Base-by-base conservation (phyloP, 1,140 invertebrate genomes). In the Araneus ventricosus region DNA sequence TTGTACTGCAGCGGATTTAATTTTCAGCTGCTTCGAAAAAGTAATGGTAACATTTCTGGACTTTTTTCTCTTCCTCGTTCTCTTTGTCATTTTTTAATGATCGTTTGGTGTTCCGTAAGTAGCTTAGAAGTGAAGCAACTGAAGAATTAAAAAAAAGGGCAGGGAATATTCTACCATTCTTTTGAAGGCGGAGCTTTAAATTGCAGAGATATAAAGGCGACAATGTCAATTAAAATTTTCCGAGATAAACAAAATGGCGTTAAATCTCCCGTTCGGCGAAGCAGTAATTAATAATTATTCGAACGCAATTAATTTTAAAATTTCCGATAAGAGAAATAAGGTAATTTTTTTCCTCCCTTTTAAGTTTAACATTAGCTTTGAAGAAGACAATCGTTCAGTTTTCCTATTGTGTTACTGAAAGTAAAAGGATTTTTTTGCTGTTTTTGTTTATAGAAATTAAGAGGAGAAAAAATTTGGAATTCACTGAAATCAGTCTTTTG, bases 221-320 rank as follows among this genome's bases (percentile, higher is more conserved):
- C 57, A 86, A 22, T 34, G n/a, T 61, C 52, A 86, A 86, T 86
- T 86, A 82, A 86, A 86, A 61, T 61, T 86, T 75, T 86, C 30
- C 6, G 27, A 61, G n/a, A 86, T 86, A 86, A 86, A 86, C 59
- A 61, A 86, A 61, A 86, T 22, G 14, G 20, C 14, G 2, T 30
- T 34, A 61, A 30, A 24, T 27, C 52, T 37, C 37, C 24, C 30
- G 37, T 7, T 45, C 30, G 30, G 84, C 34, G 84, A 37, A 10
- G 37, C 22, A 22, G 30, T 86, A 86, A 57, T 86, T 86, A 57
- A 57, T 61, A 86, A 61, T 45, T 57, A 61, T 61, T 59, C 5
- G 30, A 61, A 61, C 20, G 52, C 84, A 86, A 86, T 86, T 86
- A 57, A 59, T 82, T 82, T 86, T 14, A 6, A 34, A 75, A 75